Base-by-base conservation (phyloP, 1,140 invertebrate species). In the Metaphire vulgaris region DNA sequence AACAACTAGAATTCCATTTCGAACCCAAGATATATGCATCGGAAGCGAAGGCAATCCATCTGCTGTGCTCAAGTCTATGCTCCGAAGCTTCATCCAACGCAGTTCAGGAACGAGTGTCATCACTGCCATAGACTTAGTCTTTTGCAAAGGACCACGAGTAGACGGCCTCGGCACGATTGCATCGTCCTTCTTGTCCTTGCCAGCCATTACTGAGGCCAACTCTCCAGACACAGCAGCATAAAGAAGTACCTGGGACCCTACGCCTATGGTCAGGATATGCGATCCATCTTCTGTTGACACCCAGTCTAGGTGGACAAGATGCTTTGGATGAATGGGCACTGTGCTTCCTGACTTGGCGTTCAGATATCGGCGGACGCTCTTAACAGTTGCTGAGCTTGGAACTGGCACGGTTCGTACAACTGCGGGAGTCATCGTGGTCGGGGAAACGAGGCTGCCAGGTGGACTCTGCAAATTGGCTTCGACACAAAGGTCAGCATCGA, bases 201-300 rank as follows among this genome's bases (percentile, higher is more conserved):
- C 67, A 6, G 66, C 78, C 12, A 81, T 83, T 34, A 82, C 81
- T 56, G 81, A 83, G 26, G 81, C 84, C 32, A 86, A 81, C 79
- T 88, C 86, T 74, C 83, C 81, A 1, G 85, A 87, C 28, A 87
- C 86, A 67, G 87, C 87, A 1, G 85, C 81, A 79, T 86, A 88
- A 74, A 88, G 83, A 30, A 86, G 82, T 69, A 89, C 86, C 85
- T 97, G 95, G 71, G 94, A 95, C 0, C 96, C 96, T 69, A 99
- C 93, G 0, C 92, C 96, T 0, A 99, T 95, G 0, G 97, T 99
- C 6, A 99, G 86, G 80, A 99, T 95, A 86, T 99, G 97, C 0
- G 95, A 96, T 1, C 97, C 97, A 86, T 99, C 97, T 84, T 99
- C 97, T 79, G 97, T 97, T 0, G 96, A 98, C 1, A 98, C 96